A percentile compares a stretch with the other conserved stretches of the same genome.
Conservation (phyloP, 2,888 invertebrate genomes). For the Opisthograptis luteolata region DNA sequence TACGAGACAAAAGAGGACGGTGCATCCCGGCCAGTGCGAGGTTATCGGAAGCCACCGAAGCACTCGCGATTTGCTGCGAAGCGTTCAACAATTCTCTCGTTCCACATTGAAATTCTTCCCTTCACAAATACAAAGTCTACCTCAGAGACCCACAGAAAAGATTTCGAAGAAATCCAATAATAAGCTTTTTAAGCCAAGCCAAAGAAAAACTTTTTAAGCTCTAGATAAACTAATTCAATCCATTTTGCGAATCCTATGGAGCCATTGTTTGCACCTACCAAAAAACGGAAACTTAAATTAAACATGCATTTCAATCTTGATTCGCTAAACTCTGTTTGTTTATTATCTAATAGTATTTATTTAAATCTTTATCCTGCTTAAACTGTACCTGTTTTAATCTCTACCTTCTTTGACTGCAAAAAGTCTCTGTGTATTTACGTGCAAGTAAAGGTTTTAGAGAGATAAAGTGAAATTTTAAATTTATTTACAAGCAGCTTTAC, state of each 20-base stretch:
- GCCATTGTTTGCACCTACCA: slow-evolving; percentile 57
- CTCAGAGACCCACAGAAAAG: slow-evolving; percentile 43
- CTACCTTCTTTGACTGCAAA: slow-evolving; percentile 49
- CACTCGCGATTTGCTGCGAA: slow-evolving; percentile 14
- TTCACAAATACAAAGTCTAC: slow-evolving; percentile 32
- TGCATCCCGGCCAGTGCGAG: slow-evolving; percentile 54
- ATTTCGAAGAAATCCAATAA: slow-evolving; percentile 63
- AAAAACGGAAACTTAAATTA: slow-evolving; percentile 49
- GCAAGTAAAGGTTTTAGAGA: slow-evolving; percentile 58
- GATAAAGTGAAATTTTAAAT: slow-evolving; percentile 52
- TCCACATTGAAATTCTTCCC: slow-evolving; percentile 22
- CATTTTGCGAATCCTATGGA: slow-evolving; percentile 68
- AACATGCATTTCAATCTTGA: slow-evolving; percentile 46
- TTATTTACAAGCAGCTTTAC: too few species aligned
- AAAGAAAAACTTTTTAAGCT: slow-evolving; percentile 68
- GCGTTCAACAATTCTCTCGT: slow-evolving; percentile 9
- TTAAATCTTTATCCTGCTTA: slow-evolving; percentile 75
- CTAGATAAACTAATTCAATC: slow-evolving; percentile 71
- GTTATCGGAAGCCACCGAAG: slow-evolving; percentile 50
- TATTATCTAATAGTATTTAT: slow-evolving; percentile 79
- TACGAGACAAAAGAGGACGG: slow-evolving; percentile 77
- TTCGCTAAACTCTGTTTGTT: slow-evolving; percentile 70
- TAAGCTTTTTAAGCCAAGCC: too few species aligned
- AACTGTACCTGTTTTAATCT: slow-evolving; percentile 76
- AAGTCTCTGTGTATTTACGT: slow-evolving; percentile 60